Evolutionary conservation across 2,888 invertebrate species (phyloP).

Genomic region (Drosophila koepferae): DNA sequence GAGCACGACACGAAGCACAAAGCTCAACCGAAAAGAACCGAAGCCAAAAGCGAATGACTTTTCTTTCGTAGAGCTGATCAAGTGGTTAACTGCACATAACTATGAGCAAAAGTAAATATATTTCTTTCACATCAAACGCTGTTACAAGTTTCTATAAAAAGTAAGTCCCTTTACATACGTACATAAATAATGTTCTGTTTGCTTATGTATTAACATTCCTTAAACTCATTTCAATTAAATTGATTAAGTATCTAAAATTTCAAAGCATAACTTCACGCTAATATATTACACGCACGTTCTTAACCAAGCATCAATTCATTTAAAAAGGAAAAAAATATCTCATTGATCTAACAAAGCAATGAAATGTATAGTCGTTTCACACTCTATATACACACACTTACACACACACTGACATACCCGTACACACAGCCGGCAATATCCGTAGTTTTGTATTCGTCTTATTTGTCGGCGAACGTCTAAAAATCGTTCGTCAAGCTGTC

Average conservation of each 20-base stretch:
- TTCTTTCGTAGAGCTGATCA: too few species aligned
- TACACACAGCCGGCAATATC: slow-evolving; percentile 31
- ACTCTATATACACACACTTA: background rate
- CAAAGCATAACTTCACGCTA: background rate
- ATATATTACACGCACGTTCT: background rate
- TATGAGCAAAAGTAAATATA: background rate
- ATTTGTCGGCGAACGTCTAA: slow-evolving; percentile 44
- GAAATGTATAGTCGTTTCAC: slow-evolving; percentile 2
- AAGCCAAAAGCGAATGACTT: too few species aligned
- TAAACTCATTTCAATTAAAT: background rate
- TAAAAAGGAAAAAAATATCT: background rate
- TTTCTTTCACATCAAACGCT: background rate
- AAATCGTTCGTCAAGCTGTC: slow-evolving; percentile 72
- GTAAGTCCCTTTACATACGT: background rate
- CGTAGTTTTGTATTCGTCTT: slow-evolving; percentile 33
- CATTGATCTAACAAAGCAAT: slow-evolving; percentile 1
- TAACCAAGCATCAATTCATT: background rate
- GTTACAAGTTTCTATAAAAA: background rate
- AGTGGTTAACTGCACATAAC: too few species aligned
- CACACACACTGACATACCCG: background rate
- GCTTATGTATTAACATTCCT: background rate
- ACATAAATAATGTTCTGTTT: background rate
- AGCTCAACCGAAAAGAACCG: too few species aligned
- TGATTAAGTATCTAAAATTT: background rate
- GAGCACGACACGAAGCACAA: too few species aligned